A percentile compares a stretch with the other conserved stretches of the same genome.
Evolutionary conservation across 1,140 invertebrate genomes (phyloP).

Genomic region (Saccostrea glomerata): DNA sequence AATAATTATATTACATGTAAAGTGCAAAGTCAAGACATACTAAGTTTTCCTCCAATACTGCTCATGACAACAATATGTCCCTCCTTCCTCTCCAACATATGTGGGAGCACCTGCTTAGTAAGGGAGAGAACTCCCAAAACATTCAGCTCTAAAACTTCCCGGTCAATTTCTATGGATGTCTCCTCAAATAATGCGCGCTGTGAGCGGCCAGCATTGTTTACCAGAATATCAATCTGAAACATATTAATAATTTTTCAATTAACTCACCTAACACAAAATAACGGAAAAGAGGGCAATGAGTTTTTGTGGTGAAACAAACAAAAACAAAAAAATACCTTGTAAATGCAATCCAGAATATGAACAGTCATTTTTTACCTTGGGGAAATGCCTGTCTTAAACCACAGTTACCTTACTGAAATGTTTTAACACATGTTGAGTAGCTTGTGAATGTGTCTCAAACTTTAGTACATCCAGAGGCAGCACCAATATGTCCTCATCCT

Average conservation of each 20-base stretch:
- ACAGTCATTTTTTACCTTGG: not conserved
- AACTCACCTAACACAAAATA: not conserved
- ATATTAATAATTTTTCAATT: not conserved
- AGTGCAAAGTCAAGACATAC: conserved; percentile 73
- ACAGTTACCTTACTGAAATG: conserved; percentile 85
- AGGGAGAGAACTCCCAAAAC: conserved; percentile 88
- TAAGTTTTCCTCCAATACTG: conserved; percentile 82
- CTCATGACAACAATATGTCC: conserved; percentile 79
- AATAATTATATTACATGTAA: not conserved
- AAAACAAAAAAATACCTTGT: not conserved
- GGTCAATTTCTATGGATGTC: conserved; percentile 88
- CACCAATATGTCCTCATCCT: conserved; percentile 76
- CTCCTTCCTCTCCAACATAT: conserved; percentile 74
- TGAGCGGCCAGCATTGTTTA: conserved; percentile 82
- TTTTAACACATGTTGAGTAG: conserved; percentile 84
- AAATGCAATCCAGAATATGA: too few relatives aligned
- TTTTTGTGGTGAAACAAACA: not conserved
- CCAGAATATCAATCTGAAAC: conserved; percentile 78
- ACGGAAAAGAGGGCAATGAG: not conserved
- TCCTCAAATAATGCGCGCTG: conserved; percentile 89
- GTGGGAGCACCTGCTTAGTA: conserved; percentile 75
- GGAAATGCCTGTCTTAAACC: not conserved
- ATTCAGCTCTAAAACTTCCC: conserved; percentile 89
- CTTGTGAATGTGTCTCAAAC: conserved; percentile 82
- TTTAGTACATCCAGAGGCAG: conserved; percentile 87